Evolutionary conservation across 2,888 invertebrate genomes (phyloP), one percentile per base, ranked within the genome.

Genomic region (Napeogenes inachia): DNA sequence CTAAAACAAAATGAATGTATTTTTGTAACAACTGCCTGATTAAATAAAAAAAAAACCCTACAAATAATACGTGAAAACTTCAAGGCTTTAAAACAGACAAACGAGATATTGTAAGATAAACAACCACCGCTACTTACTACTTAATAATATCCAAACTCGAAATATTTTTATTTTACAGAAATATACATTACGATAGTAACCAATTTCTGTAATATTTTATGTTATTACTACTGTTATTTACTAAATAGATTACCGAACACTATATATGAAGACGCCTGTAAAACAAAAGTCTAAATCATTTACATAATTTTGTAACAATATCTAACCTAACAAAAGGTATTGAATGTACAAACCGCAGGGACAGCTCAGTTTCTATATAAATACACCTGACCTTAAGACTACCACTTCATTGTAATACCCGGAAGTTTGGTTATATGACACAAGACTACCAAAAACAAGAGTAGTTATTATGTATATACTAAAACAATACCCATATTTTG

Each of bases 301-400:
- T 50, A 50, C 50, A 50, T 30, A 50, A 50, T 50, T 50, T 50
- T 50, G 50, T 50, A 50, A 50, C 50, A 50, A 50, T 50, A 61
- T 54, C 59, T 55, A 59, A 56, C 76, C 79, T 79, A 74, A 76
- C 70, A 73, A 73, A 68, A 71, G 65, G 72, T 84, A 85, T 85
- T 81, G 73, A 73, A 79, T 84, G 70, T 76, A 76, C 77, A 79
- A 80, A 86, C 86, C 87, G 72, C 87, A 86, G 71, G 73, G 60
- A 73, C 73, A 71, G 83, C 75, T 87, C 84, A 72, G 70, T 75
- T 86, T 84, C 87, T 67, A 54, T 60, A 64, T 66, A 66, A 61
- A 64, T 62, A 66, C 57, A 60, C 30, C 55, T 62, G 66, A 58
- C 66, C 66, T 64, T 64, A 61, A 33, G 54, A 4, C 13, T 30